Base-by-base conservation (phyloP, 1,140 invertebrate species). In the Nephila pilipes region DNA sequence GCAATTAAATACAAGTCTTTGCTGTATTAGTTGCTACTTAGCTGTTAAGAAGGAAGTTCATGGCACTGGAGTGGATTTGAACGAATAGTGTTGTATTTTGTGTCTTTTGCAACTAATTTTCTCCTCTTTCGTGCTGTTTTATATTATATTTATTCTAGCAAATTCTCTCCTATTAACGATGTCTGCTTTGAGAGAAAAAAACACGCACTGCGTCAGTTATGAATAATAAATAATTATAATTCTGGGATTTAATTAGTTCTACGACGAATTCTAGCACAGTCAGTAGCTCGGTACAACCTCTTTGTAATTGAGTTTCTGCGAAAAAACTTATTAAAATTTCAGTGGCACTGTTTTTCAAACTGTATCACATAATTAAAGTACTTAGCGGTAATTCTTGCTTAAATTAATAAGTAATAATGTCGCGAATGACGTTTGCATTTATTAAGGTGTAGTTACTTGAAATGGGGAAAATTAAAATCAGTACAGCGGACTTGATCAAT, bases 191-290 rank as follows among this genome's bases (percentile, higher is more conserved):
- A 20, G 25, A n/a, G 57, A 29, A 36, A 60, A 85, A 46, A 57
- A 58, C 83, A 85, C 55, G 83, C 83, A 85, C 54, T 69, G 25
- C n/a, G n/a, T 29, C 65, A 32, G 55, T n/a, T 46, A 88, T 88
- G 85, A 69, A 88, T 65, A 88, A 88, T 88, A 88, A 88, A 88
- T 69, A 88, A 88, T 46, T 32, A n/a, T 69, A 88, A 88, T 69
- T 32, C 36, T 46, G 22, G 25, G 63, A 88, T 88, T 88, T 88
- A 88, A 88, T 88, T 88, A 88, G 60, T 88, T 69, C 58, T 69
- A 5, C 29, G 18, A 54, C 60, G 18, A 65, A 22, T 20, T 29
- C 25, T 58, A 60, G 55, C 29, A 58, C 12, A n/a, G 54, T 32
- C 12, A 36, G 83, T 83, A 54, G 38, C 80, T 20, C 1, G 6